Evolutionary conservation across 2,113 vertebrate genomes (phyloP).

Genomic region (Oplegnathus fasciatus): DNA sequence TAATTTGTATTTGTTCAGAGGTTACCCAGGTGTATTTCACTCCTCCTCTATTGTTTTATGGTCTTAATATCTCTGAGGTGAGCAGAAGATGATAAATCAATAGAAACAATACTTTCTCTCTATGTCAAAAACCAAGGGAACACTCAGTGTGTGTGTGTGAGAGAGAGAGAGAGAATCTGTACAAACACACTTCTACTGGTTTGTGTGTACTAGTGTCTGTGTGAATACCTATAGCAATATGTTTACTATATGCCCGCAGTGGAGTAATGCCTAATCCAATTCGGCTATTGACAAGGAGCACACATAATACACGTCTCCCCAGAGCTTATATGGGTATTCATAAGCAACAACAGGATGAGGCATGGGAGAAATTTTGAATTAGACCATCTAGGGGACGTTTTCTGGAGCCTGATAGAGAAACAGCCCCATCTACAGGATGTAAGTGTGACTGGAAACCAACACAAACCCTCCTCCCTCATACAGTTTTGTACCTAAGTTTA

Average conservation of each 20-base stretch:
- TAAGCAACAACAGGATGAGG: constrained; percentile 54
- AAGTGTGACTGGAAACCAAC: background rate
- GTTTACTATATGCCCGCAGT: constrained; percentile 25
- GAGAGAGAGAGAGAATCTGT: background rate
- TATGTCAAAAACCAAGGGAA: constrained; percentile 45
- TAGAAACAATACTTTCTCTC: constrained; percentile 55
- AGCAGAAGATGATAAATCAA: constrained; percentile 69
- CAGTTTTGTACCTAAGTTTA: constrained; percentile 49
- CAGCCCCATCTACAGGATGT: constrained; percentile 76
- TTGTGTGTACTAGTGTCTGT: constrained; percentile 4
- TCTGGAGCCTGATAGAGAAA: constrained; percentile 60
- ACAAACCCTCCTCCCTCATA: background rate
- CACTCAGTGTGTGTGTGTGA: background rate
- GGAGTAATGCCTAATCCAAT: constrained; percentile 55
- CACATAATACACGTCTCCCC: constrained; percentile 37
- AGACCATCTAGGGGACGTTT: constrained; percentile 1
- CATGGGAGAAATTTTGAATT: constrained; percentile 25
- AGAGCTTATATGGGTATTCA: constrained; percentile 38
- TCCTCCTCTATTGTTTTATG: constrained; percentile 56
- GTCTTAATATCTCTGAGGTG: constrained; percentile 66
- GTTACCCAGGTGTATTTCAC: constrained; percentile 56
- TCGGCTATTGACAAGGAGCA: constrained; percentile 47
- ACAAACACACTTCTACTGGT: constrained; percentile 35
- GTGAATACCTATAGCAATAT: constrained; percentile 18
- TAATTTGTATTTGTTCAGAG: constrained; percentile 45